phyloP scores from a whole-genome alignment of 2,113 vertebrate genomes.

The Tinamus guttatus region DNA sequence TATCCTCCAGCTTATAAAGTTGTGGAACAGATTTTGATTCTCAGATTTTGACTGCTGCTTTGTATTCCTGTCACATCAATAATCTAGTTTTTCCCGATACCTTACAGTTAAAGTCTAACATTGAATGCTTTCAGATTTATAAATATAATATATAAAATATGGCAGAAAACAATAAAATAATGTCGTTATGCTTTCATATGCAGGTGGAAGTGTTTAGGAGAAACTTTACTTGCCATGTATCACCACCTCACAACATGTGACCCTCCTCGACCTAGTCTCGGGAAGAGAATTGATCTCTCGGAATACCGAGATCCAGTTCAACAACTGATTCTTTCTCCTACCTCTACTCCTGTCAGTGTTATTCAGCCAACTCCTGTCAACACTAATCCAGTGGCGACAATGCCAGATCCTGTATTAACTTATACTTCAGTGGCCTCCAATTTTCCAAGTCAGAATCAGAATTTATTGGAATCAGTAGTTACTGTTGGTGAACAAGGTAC shows the following conservation, averaged over 20 bases:
- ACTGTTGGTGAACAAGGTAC: constrained; percentile 79
- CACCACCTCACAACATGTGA: constrained; percentile 91
- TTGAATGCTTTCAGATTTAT: background rate
- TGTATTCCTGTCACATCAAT: no score
- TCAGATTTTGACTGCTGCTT: no score
- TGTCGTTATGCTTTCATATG: background rate
- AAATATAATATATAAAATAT: background rate
- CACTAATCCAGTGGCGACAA: constrained; percentile 71
- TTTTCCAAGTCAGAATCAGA: constrained; percentile 73
- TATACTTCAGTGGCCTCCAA: constrained; percentile 54
- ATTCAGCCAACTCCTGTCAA: constrained; percentile 81
- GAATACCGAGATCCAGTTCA: constrained; percentile 87
- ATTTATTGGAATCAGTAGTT: constrained; percentile 80
- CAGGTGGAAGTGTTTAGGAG: constrained; percentile 95
- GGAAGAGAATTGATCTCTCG: constrained; percentile 89
- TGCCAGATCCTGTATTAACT: constrained; percentile 70
- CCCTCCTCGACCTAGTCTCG: constrained; percentile 89
- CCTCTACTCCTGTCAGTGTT: constrained; percentile 79
- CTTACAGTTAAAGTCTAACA: no score
- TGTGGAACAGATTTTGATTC: background rate
- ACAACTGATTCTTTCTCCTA: constrained; percentile 76
- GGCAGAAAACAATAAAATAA: background rate
- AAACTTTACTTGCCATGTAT: constrained; percentile 93
- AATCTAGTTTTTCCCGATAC: no score
- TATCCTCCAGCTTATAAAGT: background rate